These are phyloP conservation scores for Apamea epomidion DNA, from an alignment of 2,888 invertebrate species.

Conservation along the genomic window DNA sequence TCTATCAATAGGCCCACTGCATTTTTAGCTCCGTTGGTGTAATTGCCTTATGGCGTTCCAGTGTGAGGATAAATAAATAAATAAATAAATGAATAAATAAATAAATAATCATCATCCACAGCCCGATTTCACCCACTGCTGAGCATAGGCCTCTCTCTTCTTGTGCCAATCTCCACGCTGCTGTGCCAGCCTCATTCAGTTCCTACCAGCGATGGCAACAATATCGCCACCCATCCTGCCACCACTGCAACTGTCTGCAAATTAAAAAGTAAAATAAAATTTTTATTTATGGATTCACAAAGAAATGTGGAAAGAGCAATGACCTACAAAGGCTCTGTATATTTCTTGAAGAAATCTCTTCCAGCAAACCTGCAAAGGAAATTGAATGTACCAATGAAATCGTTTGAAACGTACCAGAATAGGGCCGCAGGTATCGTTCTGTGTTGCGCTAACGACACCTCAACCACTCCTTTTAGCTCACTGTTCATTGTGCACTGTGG, in stretches of 20 bases:
- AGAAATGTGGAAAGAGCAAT: neutral
- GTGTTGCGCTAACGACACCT: conserved; percentile 68
- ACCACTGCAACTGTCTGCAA: neutral
- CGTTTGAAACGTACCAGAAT: conserved; percentile 61
- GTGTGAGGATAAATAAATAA: no score
- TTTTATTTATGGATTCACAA: neutral
- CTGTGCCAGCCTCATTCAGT: neutral
- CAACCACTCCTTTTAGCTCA: conserved; percentile 55
- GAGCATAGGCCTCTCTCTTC: neutral
- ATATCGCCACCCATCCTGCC: neutral
- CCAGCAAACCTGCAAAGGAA: neutral
- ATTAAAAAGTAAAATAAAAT: neutral
- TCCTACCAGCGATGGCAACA: neutral
- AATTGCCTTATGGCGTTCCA: no score
- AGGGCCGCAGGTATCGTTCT: conserved; percentile 65
- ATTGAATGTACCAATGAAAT: neutral
- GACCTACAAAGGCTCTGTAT: neutral
- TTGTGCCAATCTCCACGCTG: neutral
- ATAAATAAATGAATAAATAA: no score
- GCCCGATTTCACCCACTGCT: neutral
- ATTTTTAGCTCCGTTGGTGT: no score
- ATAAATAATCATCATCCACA: no score
- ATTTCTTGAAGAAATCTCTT: neutral
- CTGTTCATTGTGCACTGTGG: conserved; percentile 51
- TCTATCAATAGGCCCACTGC: no score